Percentiles rank a stretch among this genome's conserved stretches.
Conservation (phyloP, 2,797 vertebrate species). For the Salmo trutta region DNA sequence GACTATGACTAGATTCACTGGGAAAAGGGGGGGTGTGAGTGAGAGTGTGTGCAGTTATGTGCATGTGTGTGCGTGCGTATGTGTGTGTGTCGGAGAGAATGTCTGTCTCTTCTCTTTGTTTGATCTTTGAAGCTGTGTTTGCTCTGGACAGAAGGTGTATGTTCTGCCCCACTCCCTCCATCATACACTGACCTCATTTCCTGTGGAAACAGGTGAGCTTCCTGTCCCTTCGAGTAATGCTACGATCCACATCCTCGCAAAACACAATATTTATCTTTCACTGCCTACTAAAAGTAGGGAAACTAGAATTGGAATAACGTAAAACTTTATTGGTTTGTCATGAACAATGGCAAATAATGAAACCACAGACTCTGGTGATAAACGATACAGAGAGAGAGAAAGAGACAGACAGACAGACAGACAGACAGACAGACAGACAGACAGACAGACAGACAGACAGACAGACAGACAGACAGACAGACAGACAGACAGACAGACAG, state of each 20-base stretch:
- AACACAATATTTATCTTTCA: constrained; percentile 29
- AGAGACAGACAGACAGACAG: neutral
- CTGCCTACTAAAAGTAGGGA: constrained; percentile 23
- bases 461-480: neutral
- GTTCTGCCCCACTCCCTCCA: constrained; percentile 16
- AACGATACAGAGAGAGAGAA: neutral
- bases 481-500: neutral
- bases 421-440: neutral
- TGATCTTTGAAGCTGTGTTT: constrained; percentile 10
- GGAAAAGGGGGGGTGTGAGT: constrained; percentile 6
- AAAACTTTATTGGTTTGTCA: neutral
- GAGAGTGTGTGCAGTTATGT: constrained; percentile 10
- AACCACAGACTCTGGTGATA: neutral
- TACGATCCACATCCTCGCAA: neutral
- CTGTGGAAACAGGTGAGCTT: constrained; percentile 39
- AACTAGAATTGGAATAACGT: constrained; percentile 17
- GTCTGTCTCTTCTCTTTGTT: neutral
- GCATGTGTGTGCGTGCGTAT: constrained; percentile 1
- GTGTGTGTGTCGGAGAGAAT: neutral
- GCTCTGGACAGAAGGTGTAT: neutral
- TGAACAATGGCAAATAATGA: neutral
- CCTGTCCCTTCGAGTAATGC: constrained; percentile 32
- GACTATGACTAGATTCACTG: neutral
- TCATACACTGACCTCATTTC: constrained; percentile 42
- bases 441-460: constrained; percentile 4